phyloP scores from a whole-genome alignment of 1,140 invertebrate genomes.

The Dendroctonus valens region DNA sequence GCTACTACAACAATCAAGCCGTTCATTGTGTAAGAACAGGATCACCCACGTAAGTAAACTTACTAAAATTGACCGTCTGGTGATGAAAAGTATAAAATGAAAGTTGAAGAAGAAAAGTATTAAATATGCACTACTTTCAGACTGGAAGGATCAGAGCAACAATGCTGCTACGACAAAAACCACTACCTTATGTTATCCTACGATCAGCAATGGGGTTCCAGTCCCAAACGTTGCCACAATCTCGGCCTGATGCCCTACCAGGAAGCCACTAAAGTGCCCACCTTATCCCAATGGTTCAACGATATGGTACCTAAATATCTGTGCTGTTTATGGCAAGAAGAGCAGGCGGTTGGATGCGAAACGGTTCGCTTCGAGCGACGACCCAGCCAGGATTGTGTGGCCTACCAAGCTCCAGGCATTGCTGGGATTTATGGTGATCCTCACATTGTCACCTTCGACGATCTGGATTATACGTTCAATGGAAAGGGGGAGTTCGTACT shows the following conservation, averaged over 20 bases:
- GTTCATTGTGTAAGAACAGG: slow-evolving; percentile 91
- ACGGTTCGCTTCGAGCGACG: slow-evolving; percentile 89
- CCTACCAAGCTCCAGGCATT: slow-evolving; percentile 83
- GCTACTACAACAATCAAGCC: slow-evolving; percentile 84
- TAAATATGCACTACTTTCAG: slow-evolving; percentile 53
- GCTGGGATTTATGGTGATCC: slow-evolving; percentile 92
- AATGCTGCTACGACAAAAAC: slow-evolving; percentile 94
- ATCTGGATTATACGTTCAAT: slow-evolving; percentile 88
- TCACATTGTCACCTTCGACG: slow-evolving; percentile 92
- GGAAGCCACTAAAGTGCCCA: slow-evolving; percentile 87
- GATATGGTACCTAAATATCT: slow-evolving; percentile 92
- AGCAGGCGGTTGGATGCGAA: slow-evolving; percentile 89
- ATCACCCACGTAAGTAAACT: slow-evolving; percentile 83
- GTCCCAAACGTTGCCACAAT: slow-evolving; percentile 84
- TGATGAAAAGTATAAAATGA: too few species aligned
- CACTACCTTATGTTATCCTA: slow-evolving; percentile 89
- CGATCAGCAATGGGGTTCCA: slow-evolving; percentile 92
- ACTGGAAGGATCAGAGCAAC: slow-evolving; percentile 87
- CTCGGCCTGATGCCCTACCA: slow-evolving; percentile 88
- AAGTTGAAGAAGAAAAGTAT: not conserved
- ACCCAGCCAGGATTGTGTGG: slow-evolving; percentile 91
- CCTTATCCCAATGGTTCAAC: slow-evolving; percentile 91
- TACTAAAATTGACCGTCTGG: too few species aligned
- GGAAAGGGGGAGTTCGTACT: slow-evolving; percentile 94
- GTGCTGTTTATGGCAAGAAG: slow-evolving; percentile 92